Conservation (phyloP, 1,140 invertebrate genomes). For the Platorchestia sp. region DNA sequence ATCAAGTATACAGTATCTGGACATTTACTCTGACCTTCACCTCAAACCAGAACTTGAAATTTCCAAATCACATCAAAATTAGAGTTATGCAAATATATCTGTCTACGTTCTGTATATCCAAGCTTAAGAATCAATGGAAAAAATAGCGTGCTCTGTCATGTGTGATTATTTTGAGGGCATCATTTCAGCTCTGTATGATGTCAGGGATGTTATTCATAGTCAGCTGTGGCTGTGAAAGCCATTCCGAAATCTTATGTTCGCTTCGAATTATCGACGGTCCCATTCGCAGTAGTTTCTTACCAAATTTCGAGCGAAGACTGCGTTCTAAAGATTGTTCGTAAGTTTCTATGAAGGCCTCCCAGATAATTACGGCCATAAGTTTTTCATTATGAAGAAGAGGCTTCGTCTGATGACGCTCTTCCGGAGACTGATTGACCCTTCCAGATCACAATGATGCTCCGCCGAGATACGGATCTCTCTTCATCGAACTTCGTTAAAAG, state of each 20-base stretch:
- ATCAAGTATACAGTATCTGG: too few species aligned
- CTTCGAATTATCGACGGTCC: not conserved
- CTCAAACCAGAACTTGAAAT: too few species aligned
- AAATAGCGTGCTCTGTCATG: not conserved
- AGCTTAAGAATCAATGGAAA: not conserved
- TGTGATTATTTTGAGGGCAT: not conserved
- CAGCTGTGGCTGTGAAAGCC: not conserved
- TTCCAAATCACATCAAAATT: too few species aligned
- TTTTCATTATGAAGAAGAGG: constrained; percentile 9
- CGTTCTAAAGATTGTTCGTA: not conserved
- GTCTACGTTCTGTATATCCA: too few species aligned
- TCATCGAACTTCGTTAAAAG: not conserved
- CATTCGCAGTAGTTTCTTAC: not conserved
- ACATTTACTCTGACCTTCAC: too few species aligned
- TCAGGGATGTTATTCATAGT: not conserved
- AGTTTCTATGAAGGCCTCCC: not conserved
- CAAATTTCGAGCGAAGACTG: not conserved
- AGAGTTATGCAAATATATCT: too few species aligned
- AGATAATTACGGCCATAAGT: not conserved
- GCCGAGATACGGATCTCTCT: not conserved
- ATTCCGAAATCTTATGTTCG: not conserved
- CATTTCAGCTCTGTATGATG: not conserved
- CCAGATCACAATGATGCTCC: not conserved
- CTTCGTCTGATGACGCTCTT: not conserved
- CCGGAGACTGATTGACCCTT: not conserved